Evolutionary conservation across 2,797 vertebrate genomes (phyloP).

Genomic region (Lateolabrax maculatus): DNA sequence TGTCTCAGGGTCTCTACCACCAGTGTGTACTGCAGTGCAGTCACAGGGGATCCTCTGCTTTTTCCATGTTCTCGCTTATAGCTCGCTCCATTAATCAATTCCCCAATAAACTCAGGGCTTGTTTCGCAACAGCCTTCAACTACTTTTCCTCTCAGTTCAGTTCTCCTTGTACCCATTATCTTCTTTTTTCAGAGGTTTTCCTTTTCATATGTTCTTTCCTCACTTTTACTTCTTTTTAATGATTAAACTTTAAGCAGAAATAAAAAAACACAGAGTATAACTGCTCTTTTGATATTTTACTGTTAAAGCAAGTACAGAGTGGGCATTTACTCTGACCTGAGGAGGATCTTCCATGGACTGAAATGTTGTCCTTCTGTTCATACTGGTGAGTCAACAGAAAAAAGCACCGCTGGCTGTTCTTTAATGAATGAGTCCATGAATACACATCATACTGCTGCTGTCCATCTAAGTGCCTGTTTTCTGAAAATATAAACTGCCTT

Average conservation of each 20-base stretch:
- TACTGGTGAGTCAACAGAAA: conserved; percentile 5
- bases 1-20: conserved; percentile 30
- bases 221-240: conserved; percentile 25
- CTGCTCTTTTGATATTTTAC: conserved; percentile 25
- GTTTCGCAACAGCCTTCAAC: conserved; percentile 1
- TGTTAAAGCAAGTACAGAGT: conserved; percentile 3
- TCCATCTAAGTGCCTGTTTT: background rate
- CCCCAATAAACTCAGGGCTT: conserved; percentile 40
- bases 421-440: conserved; percentile 42
- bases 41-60: conserved; percentile 49
- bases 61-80: conserved; percentile 32
- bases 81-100: conserved; percentile 71
- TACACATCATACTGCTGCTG: background rate
- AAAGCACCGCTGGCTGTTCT: conserved; percentile 19
- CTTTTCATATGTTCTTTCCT: background rate
- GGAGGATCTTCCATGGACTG: conserved; percentile 2
- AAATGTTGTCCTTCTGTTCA: conserved; percentile 13
- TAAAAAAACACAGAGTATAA: background rate
- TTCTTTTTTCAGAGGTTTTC: background rate
- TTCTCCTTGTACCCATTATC: background rate
- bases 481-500: conserved; percentile 5
- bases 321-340: conserved; percentile 20
- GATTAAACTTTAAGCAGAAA: conserved; percentile 9
- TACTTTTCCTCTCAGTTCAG: background rate
- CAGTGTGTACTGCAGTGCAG: conserved; percentile 3